These are phyloP conservation scores for Heteropelma amictum DNA, from an alignment of 2,888 invertebrate genomes.

Conservation along the genomic window DNA sequence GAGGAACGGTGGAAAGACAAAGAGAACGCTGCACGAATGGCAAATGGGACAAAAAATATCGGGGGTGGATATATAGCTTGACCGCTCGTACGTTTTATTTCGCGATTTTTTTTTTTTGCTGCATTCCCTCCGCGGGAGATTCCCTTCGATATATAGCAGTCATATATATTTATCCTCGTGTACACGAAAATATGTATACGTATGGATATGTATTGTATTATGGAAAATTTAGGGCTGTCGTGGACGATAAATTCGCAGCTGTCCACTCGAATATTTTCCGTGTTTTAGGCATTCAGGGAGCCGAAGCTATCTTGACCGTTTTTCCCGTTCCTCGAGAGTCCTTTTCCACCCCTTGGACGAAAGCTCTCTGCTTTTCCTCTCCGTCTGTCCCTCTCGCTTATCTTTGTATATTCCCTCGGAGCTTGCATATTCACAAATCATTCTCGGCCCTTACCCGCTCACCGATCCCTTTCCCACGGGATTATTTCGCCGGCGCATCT, in stretches of 20 bases:
- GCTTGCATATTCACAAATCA: constrained; percentile 78
- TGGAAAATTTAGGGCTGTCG: constrained; percentile 76
- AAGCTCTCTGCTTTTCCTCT: constrained; percentile 11
- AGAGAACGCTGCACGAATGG: too few relatives aligned
- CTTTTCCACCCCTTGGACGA: constrained; percentile 43
- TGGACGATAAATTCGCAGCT: constrained; percentile 77
- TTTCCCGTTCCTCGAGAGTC: constrained; percentile 56
- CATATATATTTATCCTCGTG: too few relatives aligned
- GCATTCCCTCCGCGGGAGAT: constrained; percentile 39
- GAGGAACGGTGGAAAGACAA: constrained; percentile 37
- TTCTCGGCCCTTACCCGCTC: constrained; percentile 66
- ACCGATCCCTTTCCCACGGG: constrained; percentile 69
- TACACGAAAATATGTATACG: too few relatives aligned
- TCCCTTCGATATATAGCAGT: constrained; percentile 23
- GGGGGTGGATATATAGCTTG: not conserved
- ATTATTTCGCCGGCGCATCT: constrained; percentile 53
- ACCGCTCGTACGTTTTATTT: constrained; percentile 63
- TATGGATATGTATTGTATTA: constrained; percentile 60
- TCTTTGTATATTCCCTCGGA: constrained; percentile 68
- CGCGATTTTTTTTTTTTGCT: not conserved
- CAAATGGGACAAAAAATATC: constrained; percentile 3
- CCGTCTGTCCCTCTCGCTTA: constrained; percentile 10
- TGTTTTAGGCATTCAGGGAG: constrained; percentile 75
- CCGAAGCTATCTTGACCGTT: constrained; percentile 76
- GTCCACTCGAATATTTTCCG: constrained; percentile 78